phyloP scores from a whole-genome alignment of 2,113 vertebrate genomes.

The Orthonyx spaldingii region DNA sequence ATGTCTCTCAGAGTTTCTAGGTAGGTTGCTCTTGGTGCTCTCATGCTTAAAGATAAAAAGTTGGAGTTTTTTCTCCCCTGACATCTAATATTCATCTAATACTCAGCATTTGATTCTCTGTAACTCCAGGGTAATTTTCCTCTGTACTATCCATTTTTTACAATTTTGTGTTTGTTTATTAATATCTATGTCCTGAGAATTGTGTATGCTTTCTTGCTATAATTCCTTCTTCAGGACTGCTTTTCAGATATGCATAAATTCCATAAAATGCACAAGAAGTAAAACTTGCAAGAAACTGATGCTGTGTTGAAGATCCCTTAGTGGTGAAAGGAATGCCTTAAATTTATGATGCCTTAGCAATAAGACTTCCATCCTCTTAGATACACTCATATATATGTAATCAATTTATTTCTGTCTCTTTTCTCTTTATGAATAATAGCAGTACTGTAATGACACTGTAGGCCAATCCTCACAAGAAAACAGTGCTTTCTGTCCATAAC shows the following conservation, averaged over 20 bases:
- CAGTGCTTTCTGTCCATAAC: not conserved
- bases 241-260: not conserved
- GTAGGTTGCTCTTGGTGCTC: not conserved
- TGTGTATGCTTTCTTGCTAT: not conserved
- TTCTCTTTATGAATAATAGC: not conserved
- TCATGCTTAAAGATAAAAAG: not conserved
- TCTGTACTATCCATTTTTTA: not conserved
- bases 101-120: not conserved
- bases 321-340: not conserved
- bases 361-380: not conserved
- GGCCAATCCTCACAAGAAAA: not conserved
- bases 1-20: not conserved
- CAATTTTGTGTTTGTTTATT: not conserved
- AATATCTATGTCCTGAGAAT: not conserved
- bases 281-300: not conserved
- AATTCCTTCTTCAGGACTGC: not conserved
- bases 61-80: accelerated
- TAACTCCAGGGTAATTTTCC: not conserved
- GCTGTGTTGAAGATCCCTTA: not conserved
- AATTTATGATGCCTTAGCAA: not conserved
- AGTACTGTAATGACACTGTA: not conserved
- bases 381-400: not conserved
- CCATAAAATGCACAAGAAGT: not conserved
- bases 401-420: not conserved
- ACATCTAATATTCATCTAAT: not conserved